Base-by-base conservation (phyloP, 2,113 vertebrate species). In the Micronisus gabar region DNA sequence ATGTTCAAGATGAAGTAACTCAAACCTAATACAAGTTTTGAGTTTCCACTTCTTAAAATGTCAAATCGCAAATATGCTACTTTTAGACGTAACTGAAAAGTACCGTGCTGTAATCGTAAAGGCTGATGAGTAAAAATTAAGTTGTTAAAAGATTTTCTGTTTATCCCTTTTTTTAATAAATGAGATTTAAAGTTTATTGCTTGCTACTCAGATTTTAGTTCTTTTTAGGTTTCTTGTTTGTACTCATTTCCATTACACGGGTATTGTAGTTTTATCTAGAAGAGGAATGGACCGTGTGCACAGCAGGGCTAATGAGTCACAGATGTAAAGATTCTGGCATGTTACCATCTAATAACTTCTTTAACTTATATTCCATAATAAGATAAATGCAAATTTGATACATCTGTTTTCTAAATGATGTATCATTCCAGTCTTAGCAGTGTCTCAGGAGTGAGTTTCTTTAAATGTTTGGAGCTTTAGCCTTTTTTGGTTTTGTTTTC, bases 251-350 rank as follows among this genome's bases (percentile, higher is more conserved):
- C 50, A 94, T 85, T 93, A 50, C 74, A 61, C 10, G 93, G 81
- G 62, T 95, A 90, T 88, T 80, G 83, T 85, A 95, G 65, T 92
- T 98, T 97, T 90, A n/a, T 93, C 32, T 68, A 73, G 86, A 81
- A 96, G 90, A 94, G 93, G 96, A 97, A 95, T 78, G 68, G 90
- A 89, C 96, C 93, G 13, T 88, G 73, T 97, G 95, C 97, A 96
- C 89, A 97, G 94, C 86, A 89, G 95, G 95, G 68, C 96, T 98
- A 98, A 98, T 98, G 98, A 98, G 95, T 97, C 98, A 97, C 98
- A 98, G 98, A 98, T 98, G 98, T 97, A 95, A 97, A 94, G 93
- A 95, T 91, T 93, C 95, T 98, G 97, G 96, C 95, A 95, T 52
- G 15, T 96, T 91, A 96, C 96, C 96, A 81, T 96, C 93, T 97